phyloP scores from a whole-genome alignment of 2,888 invertebrate species.

The Drosophila lacicola region DNA sequence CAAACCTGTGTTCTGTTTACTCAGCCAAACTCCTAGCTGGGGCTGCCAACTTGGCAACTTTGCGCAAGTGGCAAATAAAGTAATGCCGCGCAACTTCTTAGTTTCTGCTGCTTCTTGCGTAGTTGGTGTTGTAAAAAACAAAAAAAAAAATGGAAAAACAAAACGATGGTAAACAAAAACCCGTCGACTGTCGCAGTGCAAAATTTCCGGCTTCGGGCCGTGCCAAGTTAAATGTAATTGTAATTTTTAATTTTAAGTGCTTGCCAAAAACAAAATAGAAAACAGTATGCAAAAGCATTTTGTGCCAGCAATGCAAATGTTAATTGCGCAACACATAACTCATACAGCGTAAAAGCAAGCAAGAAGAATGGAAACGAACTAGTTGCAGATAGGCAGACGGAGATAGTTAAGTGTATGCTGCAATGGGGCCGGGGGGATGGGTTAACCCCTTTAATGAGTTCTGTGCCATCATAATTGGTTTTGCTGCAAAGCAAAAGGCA shows the following conservation, averaged over 20 bases:
- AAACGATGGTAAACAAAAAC: constrained; percentile 47
- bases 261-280: constrained; percentile 54
- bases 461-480: constrained; percentile 62
- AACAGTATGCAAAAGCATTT: constrained; percentile 56
- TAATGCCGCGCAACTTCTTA: constrained; percentile 48
- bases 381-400: constrained; percentile 15
- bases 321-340: constrained; percentile 79
- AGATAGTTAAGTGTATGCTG: constrained; percentile 23
- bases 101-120: constrained; percentile 37
- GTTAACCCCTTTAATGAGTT: constrained; percentile 49
- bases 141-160: background rate
- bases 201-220: constrained; percentile 40
- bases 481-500: constrained; percentile 35
- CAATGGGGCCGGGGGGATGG: constrained; percentile 15
- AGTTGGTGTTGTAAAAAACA: constrained; percentile 6
- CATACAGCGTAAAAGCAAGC: constrained; percentile 38
- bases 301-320: constrained; percentile 77
- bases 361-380: background rate
- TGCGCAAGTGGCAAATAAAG: constrained; percentile 68
- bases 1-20: constrained; percentile 65
- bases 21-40: constrained; percentile 36
- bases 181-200: constrained; percentile 56
- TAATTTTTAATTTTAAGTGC: constrained; percentile 80
- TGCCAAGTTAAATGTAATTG: constrained; percentile 78
- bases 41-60: constrained; percentile 58